phyloP scores from a whole-genome alignment of 2,888 invertebrate genomes.

The Lottia gigantea region DNA sequence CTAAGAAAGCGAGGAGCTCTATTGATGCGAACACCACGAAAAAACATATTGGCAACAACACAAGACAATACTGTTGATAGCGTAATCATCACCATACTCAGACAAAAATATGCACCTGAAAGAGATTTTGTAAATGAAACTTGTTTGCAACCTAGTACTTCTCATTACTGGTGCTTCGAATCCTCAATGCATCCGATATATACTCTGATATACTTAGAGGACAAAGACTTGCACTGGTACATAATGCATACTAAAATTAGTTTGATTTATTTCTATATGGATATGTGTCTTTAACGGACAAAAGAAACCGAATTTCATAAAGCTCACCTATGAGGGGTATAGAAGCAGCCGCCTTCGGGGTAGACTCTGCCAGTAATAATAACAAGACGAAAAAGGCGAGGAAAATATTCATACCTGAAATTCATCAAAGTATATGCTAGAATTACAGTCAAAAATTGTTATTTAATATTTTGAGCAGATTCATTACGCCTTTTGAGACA shows the following conservation, averaged over 20 bases:
- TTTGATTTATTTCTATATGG: too few relatives aligned
- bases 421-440: neutral
- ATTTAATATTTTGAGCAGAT: too few relatives aligned
- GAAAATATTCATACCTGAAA: constrained; percentile 68
- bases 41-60: constrained; percentile 67
- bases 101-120: constrained; percentile 66
- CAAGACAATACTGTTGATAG: constrained; percentile 65
- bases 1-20: constrained; percentile 61
- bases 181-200: too few relatives aligned
- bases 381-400: constrained; percentile 67
- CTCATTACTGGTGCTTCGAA: too few relatives aligned
- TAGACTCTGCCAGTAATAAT: constrained; percentile 66
- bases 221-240: too few relatives aligned
- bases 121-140: constrained; percentile 13
- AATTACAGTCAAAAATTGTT: too few relatives aligned
- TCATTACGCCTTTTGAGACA: too few relatives aligned
- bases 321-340: constrained; percentile 61
- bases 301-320: too few relatives aligned
- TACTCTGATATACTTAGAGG: too few relatives aligned
- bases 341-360: constrained; percentile 64
- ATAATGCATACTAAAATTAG: too few relatives aligned
- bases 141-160: too few relatives aligned
- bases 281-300: too few relatives aligned
- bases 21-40: constrained; percentile 64
- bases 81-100: constrained; percentile 68